Base-by-base conservation (phyloP, 2,113 vertebrate species). In the Plectropomus leopardus region DNA sequence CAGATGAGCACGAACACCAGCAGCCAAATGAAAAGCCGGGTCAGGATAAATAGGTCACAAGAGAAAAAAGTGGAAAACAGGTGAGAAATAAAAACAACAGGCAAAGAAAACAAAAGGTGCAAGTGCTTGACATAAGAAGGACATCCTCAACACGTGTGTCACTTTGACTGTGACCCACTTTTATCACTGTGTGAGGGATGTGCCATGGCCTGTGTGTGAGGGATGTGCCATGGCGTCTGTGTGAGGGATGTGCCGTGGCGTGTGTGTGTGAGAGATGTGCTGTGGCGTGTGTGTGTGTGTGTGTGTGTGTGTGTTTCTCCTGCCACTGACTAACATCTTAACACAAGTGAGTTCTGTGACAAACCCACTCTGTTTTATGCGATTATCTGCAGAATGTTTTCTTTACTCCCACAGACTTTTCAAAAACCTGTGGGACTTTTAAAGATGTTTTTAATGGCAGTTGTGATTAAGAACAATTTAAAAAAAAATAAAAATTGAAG, bases 131-230 rank as follows among this genome's bases (percentile, higher is more conserved):
- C 73, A 71, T 4, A 14, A 51, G 42, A 32, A 19, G 30, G 23
- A 47, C 32, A 4, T 45, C 24, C 30, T 54, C 24, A 9, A 32
- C 75, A 44, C 30, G 7, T 40, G 60, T 47, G 81, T 55, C 68
- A 60, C 34, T 72, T n/a, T 40, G 36, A 28, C 55, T 26, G 30
- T 63, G 75, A 78, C 82, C 75, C 32, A 69, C 4, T 57, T 78
- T 5, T 3, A 42, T 11, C 2, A 3, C 54, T 1, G 69, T 14
- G 28, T 42, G 61, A 36, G 21, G 8, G 16, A 79, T 47, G 51
- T 67, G 34, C 44, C 32, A 4, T 66, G 32, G 45, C 30, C 26
- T 58, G 44, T 59, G 61, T 67, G 67, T 72, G 59, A 36, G 34
- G 7, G 34, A 36, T 36, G 34, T 36, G 7, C 4, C n/a, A 19